Conservation (phyloP, 1,140 invertebrate genomes). For the Papilio glaucus region DNA sequence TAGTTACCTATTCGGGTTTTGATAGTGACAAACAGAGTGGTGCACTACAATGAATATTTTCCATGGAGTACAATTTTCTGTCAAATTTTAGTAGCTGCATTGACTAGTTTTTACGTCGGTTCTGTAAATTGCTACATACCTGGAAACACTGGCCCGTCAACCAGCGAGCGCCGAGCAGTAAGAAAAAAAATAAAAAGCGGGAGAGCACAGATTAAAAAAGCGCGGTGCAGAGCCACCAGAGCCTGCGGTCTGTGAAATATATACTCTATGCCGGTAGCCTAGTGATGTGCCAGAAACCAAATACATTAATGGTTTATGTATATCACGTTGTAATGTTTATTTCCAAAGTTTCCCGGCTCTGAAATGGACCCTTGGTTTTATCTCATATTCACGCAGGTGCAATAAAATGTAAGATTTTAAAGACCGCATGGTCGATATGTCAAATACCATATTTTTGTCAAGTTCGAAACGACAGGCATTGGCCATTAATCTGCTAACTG, state of each 20-base stretch:
- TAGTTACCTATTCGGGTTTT: not conserved
- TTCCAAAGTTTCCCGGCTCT: no score
- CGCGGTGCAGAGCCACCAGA: conserved; percentile 2
- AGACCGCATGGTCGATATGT: no score
- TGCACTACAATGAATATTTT: conserved; percentile 4
- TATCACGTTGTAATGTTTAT: no score
- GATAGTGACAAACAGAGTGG: conserved; percentile 4
- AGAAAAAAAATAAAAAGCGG: conserved; percentile 7
- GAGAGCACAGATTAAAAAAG: conserved; percentile 32
- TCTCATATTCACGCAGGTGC: no score
- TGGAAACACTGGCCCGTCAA: conserved; percentile 10
- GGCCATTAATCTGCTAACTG: no score
- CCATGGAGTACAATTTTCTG: not conserved
- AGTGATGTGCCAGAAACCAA: not conserved
- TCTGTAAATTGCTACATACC: conserved; percentile 31
- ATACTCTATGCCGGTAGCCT: conserved; percentile 12
- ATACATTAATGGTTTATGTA: no score
- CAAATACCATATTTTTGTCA: no score
- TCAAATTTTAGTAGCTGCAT: conserved; percentile 28
- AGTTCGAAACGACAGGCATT: no score
- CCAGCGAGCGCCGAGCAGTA: not conserved
- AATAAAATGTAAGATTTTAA: no score
- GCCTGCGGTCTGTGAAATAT: conserved; percentile 22
- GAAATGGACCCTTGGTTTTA: no score
- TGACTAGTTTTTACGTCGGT: conserved; percentile 31